Evolutionary conservation across 2,113 vertebrate species (phyloP).

Genomic region (Pelecanoides urinatrix): DNA sequence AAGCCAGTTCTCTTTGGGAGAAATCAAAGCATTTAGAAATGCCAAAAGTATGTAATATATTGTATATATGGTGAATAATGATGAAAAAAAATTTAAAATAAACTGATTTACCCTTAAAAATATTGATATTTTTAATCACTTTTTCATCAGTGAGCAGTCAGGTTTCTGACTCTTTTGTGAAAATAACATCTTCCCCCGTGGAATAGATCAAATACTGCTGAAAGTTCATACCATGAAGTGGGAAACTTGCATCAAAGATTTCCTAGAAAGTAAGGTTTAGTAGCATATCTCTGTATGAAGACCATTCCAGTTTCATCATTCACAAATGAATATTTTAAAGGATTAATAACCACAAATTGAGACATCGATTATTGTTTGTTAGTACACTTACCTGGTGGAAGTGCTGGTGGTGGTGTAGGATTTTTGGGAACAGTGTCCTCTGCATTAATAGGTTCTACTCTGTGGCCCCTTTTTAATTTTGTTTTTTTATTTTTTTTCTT

Average conservation of each 20-base stretch:
- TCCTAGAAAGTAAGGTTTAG: not conserved
- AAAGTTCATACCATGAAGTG: not conserved
- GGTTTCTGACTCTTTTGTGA: not conserved
- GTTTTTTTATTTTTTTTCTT: conserved; percentile 85
- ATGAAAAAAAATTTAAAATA: not conserved
- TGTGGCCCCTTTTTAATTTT: conserved; percentile 86
- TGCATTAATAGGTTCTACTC: conserved; percentile 85
- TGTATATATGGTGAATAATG: not conserved
- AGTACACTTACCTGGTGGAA: conserved; percentile 69
- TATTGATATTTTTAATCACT: not conserved
- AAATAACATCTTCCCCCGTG: not conserved
- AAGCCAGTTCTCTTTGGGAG: not conserved
- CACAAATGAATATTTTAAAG: not conserved
- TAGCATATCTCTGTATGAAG: not conserved
- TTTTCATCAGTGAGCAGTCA: not conserved
- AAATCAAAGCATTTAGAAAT: not conserved
- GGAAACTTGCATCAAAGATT: not conserved
- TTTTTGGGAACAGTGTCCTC: conserved; percentile 67
- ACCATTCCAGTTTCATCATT: not conserved
- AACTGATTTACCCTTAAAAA: not conserved
- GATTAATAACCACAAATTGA: not conserved
- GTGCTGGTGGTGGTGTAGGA: conserved; percentile 58
- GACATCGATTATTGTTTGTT: not conserved
- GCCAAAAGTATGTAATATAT: not conserved
- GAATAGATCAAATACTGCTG: not conserved